phyloP scores from a whole-genome alignment of 1,140 invertebrate genomes.

The Calycopis cecrops region DNA sequence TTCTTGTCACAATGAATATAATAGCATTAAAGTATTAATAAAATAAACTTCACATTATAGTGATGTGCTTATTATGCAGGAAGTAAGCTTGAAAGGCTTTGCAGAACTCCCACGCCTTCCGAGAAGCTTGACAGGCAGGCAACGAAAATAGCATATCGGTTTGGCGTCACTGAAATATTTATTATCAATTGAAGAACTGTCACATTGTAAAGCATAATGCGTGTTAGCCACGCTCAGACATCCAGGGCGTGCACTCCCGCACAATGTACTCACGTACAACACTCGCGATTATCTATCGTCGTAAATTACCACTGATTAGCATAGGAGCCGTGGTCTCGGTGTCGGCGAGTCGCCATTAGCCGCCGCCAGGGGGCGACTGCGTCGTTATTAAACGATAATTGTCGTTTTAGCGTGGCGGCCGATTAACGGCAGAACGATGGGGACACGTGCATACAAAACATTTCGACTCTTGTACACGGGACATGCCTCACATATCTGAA shows the following conservation, averaged over 20 bases:
- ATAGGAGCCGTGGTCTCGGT: constrained; percentile 64
- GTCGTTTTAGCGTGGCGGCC: constrained; percentile 56
- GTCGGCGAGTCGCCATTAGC: constrained; percentile 55
- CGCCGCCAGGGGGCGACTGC: constrained; percentile 45
- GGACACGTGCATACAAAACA: constrained; percentile 28
- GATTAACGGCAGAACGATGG: constrained; percentile 59
- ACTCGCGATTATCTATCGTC: constrained; percentile 66
- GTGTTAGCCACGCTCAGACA: constrained; percentile 39
- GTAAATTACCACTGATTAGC: constrained; percentile 70
- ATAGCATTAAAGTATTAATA: too few relatives aligned
- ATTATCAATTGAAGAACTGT: constrained; percentile 46
- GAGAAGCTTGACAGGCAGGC: neutral
- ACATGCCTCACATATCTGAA: constrained; percentile 10
- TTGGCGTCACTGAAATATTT: constrained; percentile 31
- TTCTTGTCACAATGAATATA: too few relatives aligned
- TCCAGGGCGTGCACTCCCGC: constrained; percentile 43
- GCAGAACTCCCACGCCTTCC: constrained; percentile 1
- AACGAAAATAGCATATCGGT: constrained; percentile 10
- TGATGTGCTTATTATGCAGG: neutral
- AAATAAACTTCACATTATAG: too few relatives aligned
- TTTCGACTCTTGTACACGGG: constrained; percentile 8
- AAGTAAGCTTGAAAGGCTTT: constrained; percentile 9
- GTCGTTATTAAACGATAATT: constrained; percentile 67
- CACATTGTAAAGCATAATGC: constrained; percentile 40
- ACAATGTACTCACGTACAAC: constrained; percentile 65